Evolutionary conservation across 1,140 invertebrate species (phyloP), one percentile per base, ranked within the genome.

Genomic region (Brachystomella parvula): DNA sequence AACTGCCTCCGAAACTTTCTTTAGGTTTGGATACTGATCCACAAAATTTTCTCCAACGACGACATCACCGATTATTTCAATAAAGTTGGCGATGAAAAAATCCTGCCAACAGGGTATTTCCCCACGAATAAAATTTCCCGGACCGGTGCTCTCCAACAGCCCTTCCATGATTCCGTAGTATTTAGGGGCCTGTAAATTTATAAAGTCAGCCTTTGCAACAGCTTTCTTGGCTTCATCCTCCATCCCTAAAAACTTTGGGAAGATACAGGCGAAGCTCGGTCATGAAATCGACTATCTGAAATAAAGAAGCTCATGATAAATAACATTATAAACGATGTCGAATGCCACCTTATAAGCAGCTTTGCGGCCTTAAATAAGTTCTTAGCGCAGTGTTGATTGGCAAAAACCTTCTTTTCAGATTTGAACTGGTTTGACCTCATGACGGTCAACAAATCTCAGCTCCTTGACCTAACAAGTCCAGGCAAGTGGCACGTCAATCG

Each of bases 21-120:
- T 60, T n/a, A 67, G 17, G 15, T 24, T 56, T 47, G 68, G 68
- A 58, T 31, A 53, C 24, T 68, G 64, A 19, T 62, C 57, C 31
- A 68, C 24, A 24, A 57, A 12, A 19, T 56, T 30, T 30, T 59
- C 2, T 59, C 26, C 30, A 30, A 31, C 3, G 6, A 59, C 15
- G 12, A 21, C 24, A 31, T 59, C 57, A 15, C 6, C 57, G 15
- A 29, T 29, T 29, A 59, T 32, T 9, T 59, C 29, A 9, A 59
- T 12, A 21, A 21, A 59, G 24, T 32, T 59, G 30, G 57, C 57
- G 3, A 59, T 15, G 12, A 32, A 29, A 12, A 59, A 59, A 31
- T 59, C 57, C 21, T 30, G 26, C 57, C 57, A 59, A 12, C 3
- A 3, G 9, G 30, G 26, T 29, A 3, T 59, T 9, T 59, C 30